Evolutionary conservation across 2,113 vertebrate species (phyloP), one percentile per base, ranked within the genome.

Genomic region (Eptesicus fuscus): DNA sequence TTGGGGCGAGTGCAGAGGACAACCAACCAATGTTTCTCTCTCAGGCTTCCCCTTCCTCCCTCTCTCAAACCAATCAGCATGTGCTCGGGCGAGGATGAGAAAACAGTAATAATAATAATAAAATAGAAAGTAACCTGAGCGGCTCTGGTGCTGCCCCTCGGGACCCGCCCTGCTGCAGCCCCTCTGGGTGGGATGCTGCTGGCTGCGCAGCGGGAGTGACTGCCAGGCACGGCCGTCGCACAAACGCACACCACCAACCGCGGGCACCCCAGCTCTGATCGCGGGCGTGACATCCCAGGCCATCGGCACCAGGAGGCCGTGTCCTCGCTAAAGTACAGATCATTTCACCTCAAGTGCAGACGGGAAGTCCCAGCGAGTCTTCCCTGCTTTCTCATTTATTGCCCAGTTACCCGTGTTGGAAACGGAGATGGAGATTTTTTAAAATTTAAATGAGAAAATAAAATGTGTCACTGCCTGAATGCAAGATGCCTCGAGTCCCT

Each of bases 361-460:
- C 79, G 89, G 86, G 70, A 76, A 96, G 77, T 86, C 49, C 28
- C 69, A 70, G 25, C 51, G 37, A 77, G 69, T 77, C 74, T 63
- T 61, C 35, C 18, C 32, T 37, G 40, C 65, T 90, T 79, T 65
- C 93, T 83, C 63, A 79, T 80, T 93, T 80, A 83, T 59, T 94
- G 83, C 35, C 51, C 65, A 53, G 47, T 78, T 91, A 80, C 3
- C 80, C 28, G 44, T 51, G 92, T 82, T 94, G 61, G 76, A 94
- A 91, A 86, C 59, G 9, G 11, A 83, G 53, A 95, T 42, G 49
- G 30, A 91, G 28, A 42, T 53, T 42, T 37, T 67, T 3, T 17
- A 28, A 32, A 32, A 83, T 89, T 90, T 89, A 89, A 90, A 59
- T 80, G 56, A 94, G 42, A 93, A 91, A 88, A 95, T 79, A 85